phyloP scores from a whole-genome alignment of 2,797 vertebrate genomes.

The Myiotriccus ornatus region DNA sequence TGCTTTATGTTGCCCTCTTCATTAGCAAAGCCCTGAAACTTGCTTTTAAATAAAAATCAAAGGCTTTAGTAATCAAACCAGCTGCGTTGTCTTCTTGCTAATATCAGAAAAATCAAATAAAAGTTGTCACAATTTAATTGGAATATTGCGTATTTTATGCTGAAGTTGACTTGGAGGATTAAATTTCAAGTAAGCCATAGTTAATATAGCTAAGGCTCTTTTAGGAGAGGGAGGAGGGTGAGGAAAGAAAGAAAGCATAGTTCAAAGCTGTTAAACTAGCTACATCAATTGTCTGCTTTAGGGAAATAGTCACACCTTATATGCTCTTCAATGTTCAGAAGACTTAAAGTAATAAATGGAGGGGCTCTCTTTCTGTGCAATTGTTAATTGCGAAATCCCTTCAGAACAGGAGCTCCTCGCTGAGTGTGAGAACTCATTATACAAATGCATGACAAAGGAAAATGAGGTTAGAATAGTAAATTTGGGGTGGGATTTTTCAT shows the following conservation, averaged over 20 bases:
- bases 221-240: neutral
- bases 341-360: neutral
- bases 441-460: neutral
- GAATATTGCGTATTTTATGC: neutral
- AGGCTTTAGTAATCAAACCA: neutral
- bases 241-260: neutral
- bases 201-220: neutral
- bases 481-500: neutral
- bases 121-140: neutral
- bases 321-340: neutral
- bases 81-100: neutral
- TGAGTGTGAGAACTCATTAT: neutral
- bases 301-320: neutral
- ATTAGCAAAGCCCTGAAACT: neutral
- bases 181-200: neutral
- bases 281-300: neutral
- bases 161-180: neutral
- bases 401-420: neutral
- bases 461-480: neutral
- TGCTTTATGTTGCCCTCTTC: neutral
- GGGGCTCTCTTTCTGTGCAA: neutral
- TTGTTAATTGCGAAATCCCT: neutral
- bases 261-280: neutral
- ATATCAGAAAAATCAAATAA: neutral
- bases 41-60: conserved; percentile 7